Evolutionary conservation across 2,797 vertebrate species (phyloP), one percentile per base, ranked within the genome.

Genomic region (Neosilurus mollespiculum): DNA sequence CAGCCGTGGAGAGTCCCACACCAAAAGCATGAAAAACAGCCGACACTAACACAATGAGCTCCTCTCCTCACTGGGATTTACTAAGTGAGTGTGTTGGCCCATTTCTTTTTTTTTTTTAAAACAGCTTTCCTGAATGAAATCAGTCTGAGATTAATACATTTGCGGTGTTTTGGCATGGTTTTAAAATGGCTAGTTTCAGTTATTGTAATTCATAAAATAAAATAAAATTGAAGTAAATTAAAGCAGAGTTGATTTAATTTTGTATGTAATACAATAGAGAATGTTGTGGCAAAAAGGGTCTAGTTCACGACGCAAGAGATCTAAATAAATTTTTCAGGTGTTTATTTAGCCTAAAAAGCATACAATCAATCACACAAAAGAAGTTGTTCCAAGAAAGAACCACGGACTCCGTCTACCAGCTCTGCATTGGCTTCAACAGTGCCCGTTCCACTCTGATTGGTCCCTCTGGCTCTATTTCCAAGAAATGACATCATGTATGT

Each of bases 1-100:
- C 85, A 88, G 85, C 83, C 80, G n/a, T 69, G 56, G 81, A 89
- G 81, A 89, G 81, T 81, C 83, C 69, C 82, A 72, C 83, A 85
- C 86, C 77, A 81, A 82, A 85, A 81, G 83, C 78, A 73, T 80
- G 86, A 86, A 85, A 80, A 87, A 85, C 86, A 83, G 78, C 75
- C 85, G 79, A 76, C 26, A 75, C 75, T 49, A 82, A 80, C 80
- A 86, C 87, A 88, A 85, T 76, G 77, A 83, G 69, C 79, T 71
- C 26, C 75, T 80, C 79, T 81, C 72, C 83, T 69, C 56, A 73
- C 78, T 72, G 80, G 83, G 82, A 78, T 80, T 78, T 77, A 62
- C 79, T 78, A 65, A 51, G 78, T 80, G 82, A 83, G 78, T 70
- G 62, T 78, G 70, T 49, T 82, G 30, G 24, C 43, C 20, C 43